phyloP scores from a whole-genome alignment of 2,113 vertebrate species.

The Thamnophis sirtalis region DNA sequence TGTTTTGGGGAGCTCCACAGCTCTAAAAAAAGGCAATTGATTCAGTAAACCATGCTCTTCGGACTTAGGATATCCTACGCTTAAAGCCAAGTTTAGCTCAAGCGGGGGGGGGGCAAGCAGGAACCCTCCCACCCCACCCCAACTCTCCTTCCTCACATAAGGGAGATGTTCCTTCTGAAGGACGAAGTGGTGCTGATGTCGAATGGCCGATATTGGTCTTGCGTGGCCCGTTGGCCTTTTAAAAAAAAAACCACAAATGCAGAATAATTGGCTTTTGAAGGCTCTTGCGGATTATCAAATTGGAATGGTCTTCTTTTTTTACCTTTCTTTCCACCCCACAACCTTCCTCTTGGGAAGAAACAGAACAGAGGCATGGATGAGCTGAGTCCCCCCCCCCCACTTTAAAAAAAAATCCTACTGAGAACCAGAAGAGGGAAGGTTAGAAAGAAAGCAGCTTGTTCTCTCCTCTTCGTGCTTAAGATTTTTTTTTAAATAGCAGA shows the following conservation, averaged over 20 bases:
- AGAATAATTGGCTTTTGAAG: not conserved
- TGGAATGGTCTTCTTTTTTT: not conserved
- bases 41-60: not conserved
- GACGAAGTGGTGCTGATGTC: not conserved
- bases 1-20: not conserved
- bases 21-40: not conserved
- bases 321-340: not conserved
- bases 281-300: not conserved
- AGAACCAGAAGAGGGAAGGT: not conserved
- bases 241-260: not conserved
- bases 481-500: too few species aligned
- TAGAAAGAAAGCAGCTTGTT: not conserved
- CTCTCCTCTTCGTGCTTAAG: not conserved
- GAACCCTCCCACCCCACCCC: not conserved
- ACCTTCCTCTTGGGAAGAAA: not conserved
- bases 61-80: not conserved
- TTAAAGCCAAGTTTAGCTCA: not conserved
- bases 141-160: not conserved
- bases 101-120: not conserved
- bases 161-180: not conserved
- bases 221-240: not conserved
- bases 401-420: not conserved
- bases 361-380: not conserved
- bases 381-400: fast-evolving
- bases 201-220: not conserved